A percentile compares a stretch with the other conserved stretches of the same genome.
These are phyloP conservation scores for Gallirallus australis DNA, from an alignment of 2,797 vertebrate species.

Conservation along the genomic window DNA sequence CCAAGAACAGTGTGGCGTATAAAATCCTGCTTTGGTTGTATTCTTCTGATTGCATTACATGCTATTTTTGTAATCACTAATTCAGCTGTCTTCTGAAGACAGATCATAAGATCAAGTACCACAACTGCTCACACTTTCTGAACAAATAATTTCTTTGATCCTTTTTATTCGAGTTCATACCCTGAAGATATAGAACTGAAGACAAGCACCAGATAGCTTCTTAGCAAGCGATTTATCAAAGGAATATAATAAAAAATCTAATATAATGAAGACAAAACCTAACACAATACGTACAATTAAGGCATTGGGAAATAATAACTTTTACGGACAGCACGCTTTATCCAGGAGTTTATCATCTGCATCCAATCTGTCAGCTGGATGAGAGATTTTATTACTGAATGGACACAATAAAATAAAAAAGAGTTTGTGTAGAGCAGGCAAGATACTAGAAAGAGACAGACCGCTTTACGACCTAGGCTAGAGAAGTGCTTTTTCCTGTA, in stretches of 20 bases:
- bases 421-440: background rate
- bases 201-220: background rate
- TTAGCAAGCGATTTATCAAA: background rate
- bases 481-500: background rate
- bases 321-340: background rate
- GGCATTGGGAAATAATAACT: background rate
- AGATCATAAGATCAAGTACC: background rate
- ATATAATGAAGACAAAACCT: background rate
- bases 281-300: background rate
- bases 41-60: background rate
- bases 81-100: background rate
- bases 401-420: background rate
- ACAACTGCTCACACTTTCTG: background rate
- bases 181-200: background rate
- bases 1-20: background rate
- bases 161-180: background rate
- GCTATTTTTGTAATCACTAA: background rate
- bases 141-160: background rate
- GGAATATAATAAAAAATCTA: background rate
- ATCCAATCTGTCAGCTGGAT: background rate
- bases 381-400: background rate
- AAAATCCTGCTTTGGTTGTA: background rate
- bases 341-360: background rate
- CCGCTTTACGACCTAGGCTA: background rate
- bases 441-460: background rate